phyloP scores from a whole-genome alignment of 2,888 invertebrate species.

The Cylloceria caligata region DNA sequence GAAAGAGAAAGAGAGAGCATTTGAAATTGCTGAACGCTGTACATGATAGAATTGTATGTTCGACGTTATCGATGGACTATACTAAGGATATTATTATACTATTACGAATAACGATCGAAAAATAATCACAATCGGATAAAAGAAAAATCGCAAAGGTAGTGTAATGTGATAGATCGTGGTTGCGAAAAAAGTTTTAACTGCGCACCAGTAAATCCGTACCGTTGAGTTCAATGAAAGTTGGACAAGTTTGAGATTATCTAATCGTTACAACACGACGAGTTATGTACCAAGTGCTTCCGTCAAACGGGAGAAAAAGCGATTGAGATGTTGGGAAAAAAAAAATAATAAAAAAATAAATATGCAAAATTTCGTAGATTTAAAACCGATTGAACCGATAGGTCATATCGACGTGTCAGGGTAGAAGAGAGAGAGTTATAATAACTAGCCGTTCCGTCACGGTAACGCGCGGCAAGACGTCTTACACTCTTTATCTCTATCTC shows the following conservation, averaged over 20 bases:
- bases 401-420: slow-evolving; percentile 68
- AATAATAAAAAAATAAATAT: neutral
- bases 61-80: slow-evolving; percentile 64
- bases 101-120: slow-evolving; percentile 66
- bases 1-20: slow-evolving; percentile 39
- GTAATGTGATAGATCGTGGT: slow-evolving; percentile 52
- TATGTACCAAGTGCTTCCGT: slow-evolving; percentile 7
- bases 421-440: slow-evolving; percentile 62
- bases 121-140: slow-evolving; percentile 12
- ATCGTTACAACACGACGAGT: neutral
- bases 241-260: slow-evolving; percentile 12
- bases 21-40: slow-evolving; percentile 50
- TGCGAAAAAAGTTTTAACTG: neutral
- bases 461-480: slow-evolving; percentile 66
- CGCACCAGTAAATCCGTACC: slow-evolving; percentile 31
- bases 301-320: neutral
- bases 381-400: slow-evolving; percentile 56
- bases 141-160: slow-evolving; percentile 52
- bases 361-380: slow-evolving; percentile 7
- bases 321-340: slow-evolving; percentile 30
- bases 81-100: slow-evolving; percentile 51
- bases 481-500: slow-evolving; percentile 66
- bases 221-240: slow-evolving; percentile 37
- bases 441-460: slow-evolving; percentile 63
- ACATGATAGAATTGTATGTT: slow-evolving; percentile 65